Percentiles rank a stretch among this genome's conserved stretches.
phyloP scores from a whole-genome alignment of 2,113 vertebrate species.

The Rhinichthys klamathensis region DNA sequence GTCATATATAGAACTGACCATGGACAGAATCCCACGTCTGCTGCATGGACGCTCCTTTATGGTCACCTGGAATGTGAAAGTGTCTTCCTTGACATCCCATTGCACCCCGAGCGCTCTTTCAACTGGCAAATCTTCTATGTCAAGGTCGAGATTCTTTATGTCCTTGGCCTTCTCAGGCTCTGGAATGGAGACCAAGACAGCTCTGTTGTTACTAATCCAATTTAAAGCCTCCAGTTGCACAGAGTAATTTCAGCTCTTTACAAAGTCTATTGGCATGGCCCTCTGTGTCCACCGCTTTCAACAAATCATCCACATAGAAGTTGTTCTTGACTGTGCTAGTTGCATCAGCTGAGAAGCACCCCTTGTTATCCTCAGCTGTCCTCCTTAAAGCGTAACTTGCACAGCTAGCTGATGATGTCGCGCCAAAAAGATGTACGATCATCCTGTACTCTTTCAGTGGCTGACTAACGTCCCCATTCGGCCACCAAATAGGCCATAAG shows the following conservation, averaged over 20 bases:
- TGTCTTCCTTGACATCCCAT: background rate
- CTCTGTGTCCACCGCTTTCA: background rate
- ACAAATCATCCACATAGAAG: conserved; percentile 19
- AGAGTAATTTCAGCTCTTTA: background rate
- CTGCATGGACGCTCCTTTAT: background rate
- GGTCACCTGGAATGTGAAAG: conserved; percentile 19
- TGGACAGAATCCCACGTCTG: conserved; percentile 25
- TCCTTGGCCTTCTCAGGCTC: conserved; percentile 18
- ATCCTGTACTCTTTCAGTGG: too few species aligned
- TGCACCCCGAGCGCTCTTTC: conserved; percentile 19
- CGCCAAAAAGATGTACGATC: too few species aligned
- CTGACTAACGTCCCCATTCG: too few species aligned
- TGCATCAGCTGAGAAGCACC: too few species aligned
- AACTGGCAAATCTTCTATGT: conserved; percentile 26
- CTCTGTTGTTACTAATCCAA: conserved; percentile 39
- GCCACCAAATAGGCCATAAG: too few species aligned
- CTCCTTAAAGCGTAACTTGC: too few species aligned
- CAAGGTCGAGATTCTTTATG: conserved; percentile 15
- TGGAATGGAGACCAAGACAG: conserved; percentile 7
- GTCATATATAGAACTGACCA: conserved; percentile 36
- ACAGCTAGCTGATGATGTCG: too few species aligned
- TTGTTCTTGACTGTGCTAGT: background rate
- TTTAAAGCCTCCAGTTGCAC: conserved; percentile 13
- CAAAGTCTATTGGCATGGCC: background rate
- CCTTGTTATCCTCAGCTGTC: too few species aligned